Evolutionary conservation across 2,888 invertebrate species (phyloP).

Genomic region (Miltochrista miniata): DNA sequence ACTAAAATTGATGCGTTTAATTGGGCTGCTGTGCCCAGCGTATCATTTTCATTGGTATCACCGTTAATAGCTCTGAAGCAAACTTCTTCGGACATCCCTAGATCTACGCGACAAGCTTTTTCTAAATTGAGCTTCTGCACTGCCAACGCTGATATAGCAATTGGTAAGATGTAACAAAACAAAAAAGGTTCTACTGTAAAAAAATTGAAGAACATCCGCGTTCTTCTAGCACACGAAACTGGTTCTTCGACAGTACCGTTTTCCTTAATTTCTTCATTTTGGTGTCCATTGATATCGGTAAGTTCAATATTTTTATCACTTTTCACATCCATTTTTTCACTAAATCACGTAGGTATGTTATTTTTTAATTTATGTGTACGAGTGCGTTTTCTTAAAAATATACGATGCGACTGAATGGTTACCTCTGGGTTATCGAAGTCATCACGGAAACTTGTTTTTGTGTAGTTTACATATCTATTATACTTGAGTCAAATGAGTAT

Average conservation of each 20-base stretch:
- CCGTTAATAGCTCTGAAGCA: conserved; percentile 71
- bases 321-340: conserved; percentile 42
- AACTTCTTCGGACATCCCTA: conserved; percentile 72
- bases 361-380: conserved; percentile 6
- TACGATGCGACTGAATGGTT: conserved; percentile 23
- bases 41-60: conserved; percentile 45
- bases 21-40: conserved; percentile 60
- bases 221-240: conserved; percentile 26
- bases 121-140: conserved; percentile 81
- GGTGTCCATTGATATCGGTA: conserved; percentile 27
- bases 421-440: conserved; percentile 17
- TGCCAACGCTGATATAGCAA: conserved; percentile 83
- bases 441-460: conserved; percentile 35
- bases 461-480: conserved; percentile 6
- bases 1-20: conserved; percentile 68
- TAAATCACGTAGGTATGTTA: conserved; percentile 9
- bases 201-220: conserved; percentile 47
- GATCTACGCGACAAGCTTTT: conserved; percentile 82
- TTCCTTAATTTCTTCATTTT: conserved; percentile 21
- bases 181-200: conserved; percentile 87
- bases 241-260: conserved; percentile 24
- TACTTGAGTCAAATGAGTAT: conserved; percentile 10
- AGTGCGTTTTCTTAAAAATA: conserved; percentile 32
- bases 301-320: conserved; percentile 38
- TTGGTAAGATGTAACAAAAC: conserved; percentile 85